Evolutionary conservation across 2,113 vertebrate genomes (phyloP), one percentile per base, ranked within the genome.

Genomic region (Silurus asotus): DNA sequence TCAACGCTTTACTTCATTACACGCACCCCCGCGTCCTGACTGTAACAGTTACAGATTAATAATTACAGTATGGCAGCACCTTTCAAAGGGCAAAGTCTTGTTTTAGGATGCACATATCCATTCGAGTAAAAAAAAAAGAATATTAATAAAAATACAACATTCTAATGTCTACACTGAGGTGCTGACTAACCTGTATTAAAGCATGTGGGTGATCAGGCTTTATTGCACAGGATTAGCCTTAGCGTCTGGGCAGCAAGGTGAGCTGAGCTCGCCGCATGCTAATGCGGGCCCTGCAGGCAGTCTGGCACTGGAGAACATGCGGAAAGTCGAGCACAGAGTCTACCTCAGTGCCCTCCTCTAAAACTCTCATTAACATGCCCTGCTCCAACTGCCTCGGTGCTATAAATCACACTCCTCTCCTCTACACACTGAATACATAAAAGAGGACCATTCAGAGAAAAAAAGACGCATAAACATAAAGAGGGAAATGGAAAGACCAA

Each of bases 361-460:
- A 86, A 87, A 67, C 83, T 74, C 69, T 75, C 87, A 89, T 90
- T 90, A 89, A 84, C 89, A 91, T 89, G 87, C 75, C 65, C 72
- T n/a, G 84, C 85, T 87, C 78, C 88, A 81, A 23, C 70, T 87
- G 45, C 49, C 64, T 56, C 69, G 28, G 64, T 48, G n/a, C 83
- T 81, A 89, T 89, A 88, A 87, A 89, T 91, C 90, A 91, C 87
- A 89, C 84, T 80, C 37, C 77, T 87, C 85, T 81, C 67, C 88
- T 74, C 45, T 58, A 55, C 83, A 67, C 4, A 25, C 56, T 85
- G 89, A 90, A 90, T 90, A 84, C 70, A 89, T 88, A 84, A 37
- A 80, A 89, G 88, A 90, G 85, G 53, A 45, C 76, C 56, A 86
- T 77, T 87, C 75, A 69, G 49, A 72, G 45, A 80, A 58, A 28